phyloP scores from a whole-genome alignment of 2,888 invertebrate species.

The Ptilodon capucinus region DNA sequence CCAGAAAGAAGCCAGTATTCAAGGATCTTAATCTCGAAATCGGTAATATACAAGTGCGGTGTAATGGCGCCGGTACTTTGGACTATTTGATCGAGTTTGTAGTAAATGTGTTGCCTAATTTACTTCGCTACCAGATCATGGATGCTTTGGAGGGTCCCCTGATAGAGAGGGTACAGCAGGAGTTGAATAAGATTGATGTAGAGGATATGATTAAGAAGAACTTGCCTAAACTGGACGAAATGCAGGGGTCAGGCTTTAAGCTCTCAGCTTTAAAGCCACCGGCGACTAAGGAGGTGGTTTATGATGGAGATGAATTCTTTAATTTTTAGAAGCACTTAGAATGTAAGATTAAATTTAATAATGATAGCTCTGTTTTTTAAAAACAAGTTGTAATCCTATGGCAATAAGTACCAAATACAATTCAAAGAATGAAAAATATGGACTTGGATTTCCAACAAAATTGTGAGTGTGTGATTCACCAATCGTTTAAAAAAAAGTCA shows the following conservation, averaged over 20 bases:
- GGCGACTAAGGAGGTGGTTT: conserved; percentile 39
- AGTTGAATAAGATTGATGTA: conserved; percentile 88
- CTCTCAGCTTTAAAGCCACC: conserved; percentile 58
- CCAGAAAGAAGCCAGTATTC: conserved; percentile 86
- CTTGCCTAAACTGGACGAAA: conserved; percentile 85
- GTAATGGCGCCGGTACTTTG: conserved; percentile 92
- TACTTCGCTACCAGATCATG: conserved; percentile 93
- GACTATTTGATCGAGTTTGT: conserved; percentile 92
- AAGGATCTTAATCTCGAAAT: conserved; percentile 90
- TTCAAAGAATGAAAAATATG: no score
- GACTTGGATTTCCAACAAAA: no score
- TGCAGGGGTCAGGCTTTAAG: conserved; percentile 74
- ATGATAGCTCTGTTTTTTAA: no score
- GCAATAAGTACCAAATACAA: no score
- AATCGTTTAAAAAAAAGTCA: conserved; percentile 2
- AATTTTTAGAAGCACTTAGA: conserved; percentile 58
- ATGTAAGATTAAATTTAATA: no score
- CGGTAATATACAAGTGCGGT: conserved; percentile 92
- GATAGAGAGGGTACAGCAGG: conserved; percentile 87
- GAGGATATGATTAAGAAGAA: conserved; percentile 88
- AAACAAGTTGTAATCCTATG: no score
- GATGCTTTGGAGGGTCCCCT: conserved; percentile 91
- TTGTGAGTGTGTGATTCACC: background rate
- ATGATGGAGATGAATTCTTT: conserved; percentile 75
- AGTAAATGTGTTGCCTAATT: conserved; percentile 92